Evolutionary conservation across 2,888 invertebrate genomes (phyloP).

Genomic region (Andricus quercusramuli): DNA sequence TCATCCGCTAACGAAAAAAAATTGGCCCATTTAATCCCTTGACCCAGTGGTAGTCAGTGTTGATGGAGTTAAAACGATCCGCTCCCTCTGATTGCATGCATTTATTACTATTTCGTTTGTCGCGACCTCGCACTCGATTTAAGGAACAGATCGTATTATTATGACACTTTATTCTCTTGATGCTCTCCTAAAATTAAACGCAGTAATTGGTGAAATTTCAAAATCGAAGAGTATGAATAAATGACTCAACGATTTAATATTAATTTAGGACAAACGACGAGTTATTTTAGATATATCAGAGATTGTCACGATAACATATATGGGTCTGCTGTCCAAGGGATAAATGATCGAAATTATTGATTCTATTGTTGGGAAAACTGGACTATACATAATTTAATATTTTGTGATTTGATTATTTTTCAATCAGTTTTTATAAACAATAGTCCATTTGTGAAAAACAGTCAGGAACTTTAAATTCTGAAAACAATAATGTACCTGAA

Average conservation of each 20-base stretch:
- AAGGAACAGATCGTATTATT: constrained; percentile 29
- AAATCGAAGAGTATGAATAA: background rate
- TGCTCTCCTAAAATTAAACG: background rate
- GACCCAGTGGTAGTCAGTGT: constrained; percentile 57
- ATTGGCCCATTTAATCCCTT: constrained; percentile 61
- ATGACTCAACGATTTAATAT: constrained; percentile 42
- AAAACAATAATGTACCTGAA: too few species aligned
- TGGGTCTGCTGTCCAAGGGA: too few species aligned
- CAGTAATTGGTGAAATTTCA: background rate
- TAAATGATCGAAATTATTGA: too few species aligned
- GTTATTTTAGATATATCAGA: background rate
- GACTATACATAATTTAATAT: too few species aligned
- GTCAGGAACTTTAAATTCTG: too few species aligned
- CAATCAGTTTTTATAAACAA: too few species aligned
- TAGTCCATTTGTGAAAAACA: too few species aligned
- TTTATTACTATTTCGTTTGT: constrained; percentile 22
- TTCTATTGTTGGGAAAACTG: too few species aligned
- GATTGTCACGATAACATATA: background rate
- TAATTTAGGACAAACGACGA: background rate
- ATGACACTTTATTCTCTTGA: constrained; percentile 7
- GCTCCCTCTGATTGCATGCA: constrained; percentile 47
- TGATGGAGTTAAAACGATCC: constrained; percentile 56
- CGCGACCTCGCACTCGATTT: constrained; percentile 31
- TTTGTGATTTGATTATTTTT: too few species aligned
- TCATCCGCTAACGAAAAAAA: constrained; percentile 41